Percentiles rank a stretch among this genome's conserved stretches.
Conservation (phyloP, 2,888 invertebrate genomes). For the Barypeithes pellucidus region DNA sequence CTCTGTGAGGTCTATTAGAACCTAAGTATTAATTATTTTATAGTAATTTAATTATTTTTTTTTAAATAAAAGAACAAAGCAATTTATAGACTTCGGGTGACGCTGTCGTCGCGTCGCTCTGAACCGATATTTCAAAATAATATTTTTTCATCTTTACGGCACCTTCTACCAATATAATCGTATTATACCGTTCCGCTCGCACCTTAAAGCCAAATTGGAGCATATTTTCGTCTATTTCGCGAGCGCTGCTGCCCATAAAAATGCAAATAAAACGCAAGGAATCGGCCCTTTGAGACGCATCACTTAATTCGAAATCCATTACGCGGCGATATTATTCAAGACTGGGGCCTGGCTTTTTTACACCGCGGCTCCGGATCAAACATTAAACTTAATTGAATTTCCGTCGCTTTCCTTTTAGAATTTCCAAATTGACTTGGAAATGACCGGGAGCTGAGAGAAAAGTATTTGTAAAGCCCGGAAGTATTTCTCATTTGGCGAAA, state of each 20-base stretch:
- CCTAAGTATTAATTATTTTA: no score
- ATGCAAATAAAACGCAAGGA: slow-evolving; percentile 63
- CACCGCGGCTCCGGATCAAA: slow-evolving; percentile 69
- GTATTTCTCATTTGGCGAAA: slow-evolving; percentile 31
- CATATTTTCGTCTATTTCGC: slow-evolving; percentile 56
- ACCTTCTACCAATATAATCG: slow-evolving; percentile 33
- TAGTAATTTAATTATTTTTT: no score
- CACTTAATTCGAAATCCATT: slow-evolving; percentile 68
- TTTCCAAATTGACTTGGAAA: slow-evolving; percentile 72
- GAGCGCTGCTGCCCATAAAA: slow-evolving; percentile 55
- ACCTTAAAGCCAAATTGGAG: slow-evolving; percentile 54
- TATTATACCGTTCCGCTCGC: slow-evolving; percentile 41
- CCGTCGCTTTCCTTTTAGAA: slow-evolving; percentile 70
- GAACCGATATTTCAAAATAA: slow-evolving; percentile 18
- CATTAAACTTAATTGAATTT: slow-evolving; percentile 75
- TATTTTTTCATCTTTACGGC: slow-evolving; percentile 24
- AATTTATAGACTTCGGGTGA: no score
- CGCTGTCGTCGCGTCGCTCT: neutral
- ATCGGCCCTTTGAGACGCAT: slow-evolving; percentile 62
- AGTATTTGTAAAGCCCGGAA: slow-evolving; percentile 41
- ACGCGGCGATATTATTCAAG: slow-evolving; percentile 65
- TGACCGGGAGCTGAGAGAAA: slow-evolving; percentile 62
- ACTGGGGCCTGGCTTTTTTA: slow-evolving; percentile 61
- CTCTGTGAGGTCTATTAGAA: no score
- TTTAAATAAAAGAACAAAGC: no score